Evolutionary conservation across 1,140 invertebrate species (phyloP).

Genomic region (Achatina immaculata): DNA sequence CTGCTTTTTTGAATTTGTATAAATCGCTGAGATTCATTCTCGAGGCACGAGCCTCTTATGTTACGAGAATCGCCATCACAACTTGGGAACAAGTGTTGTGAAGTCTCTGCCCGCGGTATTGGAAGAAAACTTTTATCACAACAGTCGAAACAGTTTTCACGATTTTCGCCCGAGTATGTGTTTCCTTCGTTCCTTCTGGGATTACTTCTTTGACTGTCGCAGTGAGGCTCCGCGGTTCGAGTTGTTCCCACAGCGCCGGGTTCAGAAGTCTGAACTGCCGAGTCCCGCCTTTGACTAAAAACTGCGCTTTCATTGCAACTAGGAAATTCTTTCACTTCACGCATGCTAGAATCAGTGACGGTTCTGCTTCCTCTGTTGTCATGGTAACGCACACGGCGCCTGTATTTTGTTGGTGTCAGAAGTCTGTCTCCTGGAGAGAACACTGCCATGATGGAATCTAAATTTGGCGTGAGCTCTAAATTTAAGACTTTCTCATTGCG

Average conservation of each 20-base stretch:
- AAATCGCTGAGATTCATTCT: too few relatives aligned
- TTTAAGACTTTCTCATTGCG: not conserved
- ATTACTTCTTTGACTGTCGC: not conserved
- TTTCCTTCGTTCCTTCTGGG: not conserved
- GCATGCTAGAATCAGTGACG: too few relatives aligned
- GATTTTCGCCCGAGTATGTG: not conserved
- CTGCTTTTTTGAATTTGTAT: too few relatives aligned
- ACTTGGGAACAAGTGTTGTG: too few relatives aligned
- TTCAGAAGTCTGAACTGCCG: too few relatives aligned
- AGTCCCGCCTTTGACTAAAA: too few relatives aligned
- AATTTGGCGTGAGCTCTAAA: not conserved
- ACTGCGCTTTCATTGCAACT: not conserved
- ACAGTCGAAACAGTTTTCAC: not conserved
- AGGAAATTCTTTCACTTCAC: not conserved
- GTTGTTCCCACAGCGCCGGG: too few relatives aligned
- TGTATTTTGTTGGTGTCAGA: not conserved
- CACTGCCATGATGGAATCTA: not conserved
- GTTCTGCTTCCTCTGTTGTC: not conserved
- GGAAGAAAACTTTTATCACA: not conserved
- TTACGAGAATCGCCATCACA: too few relatives aligned
- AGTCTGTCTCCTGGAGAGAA: not conserved
- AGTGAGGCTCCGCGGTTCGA: too few relatives aligned
- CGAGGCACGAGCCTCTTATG: too few relatives aligned
- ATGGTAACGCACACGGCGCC: not conserved
- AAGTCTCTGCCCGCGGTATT: too few relatives aligned